Percentiles rank a stretch among this genome's conserved stretches.
Conservation (phyloP, 23 tunicate species). For the Ciona savignyi region DNA sequence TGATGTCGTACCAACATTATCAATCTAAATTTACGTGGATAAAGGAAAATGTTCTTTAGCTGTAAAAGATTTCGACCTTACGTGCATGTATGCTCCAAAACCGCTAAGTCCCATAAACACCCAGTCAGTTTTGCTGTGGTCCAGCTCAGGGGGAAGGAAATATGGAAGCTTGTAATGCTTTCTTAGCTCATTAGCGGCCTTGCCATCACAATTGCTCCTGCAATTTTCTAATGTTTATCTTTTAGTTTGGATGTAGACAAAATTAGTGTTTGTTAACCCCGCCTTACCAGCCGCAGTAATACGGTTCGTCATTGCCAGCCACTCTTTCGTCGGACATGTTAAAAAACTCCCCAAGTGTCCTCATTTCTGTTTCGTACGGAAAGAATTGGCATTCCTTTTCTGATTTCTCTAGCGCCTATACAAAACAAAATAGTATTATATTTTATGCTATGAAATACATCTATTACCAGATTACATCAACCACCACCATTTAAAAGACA, state of each 20-base stretch:
- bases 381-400: neutral
- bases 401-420: neutral
- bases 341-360: neutral
- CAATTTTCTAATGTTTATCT: no score
- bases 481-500: no score
- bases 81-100: neutral
- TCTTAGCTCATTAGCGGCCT: neutral
- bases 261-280: neutral
- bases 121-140: neutral
- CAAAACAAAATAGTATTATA: no score
- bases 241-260: neutral
- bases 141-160: neutral
- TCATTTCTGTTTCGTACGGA: neutral
- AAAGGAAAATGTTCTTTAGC: no score
- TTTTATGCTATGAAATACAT: no score
- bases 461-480: no score
- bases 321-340: neutral
- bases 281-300: neutral
- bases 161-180: neutral
- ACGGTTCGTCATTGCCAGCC: neutral
- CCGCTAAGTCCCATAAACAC: neutral
- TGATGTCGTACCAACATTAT: constrained; percentile 41
- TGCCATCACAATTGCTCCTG: neutral
- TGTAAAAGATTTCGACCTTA: no score
- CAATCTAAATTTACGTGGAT: constrained; percentile 37